These are phyloP conservation scores for Lepilemur ruficaudatus DNA, from an alignment of 2,797 vertebrate genomes.

Conservation along the genomic window DNA sequence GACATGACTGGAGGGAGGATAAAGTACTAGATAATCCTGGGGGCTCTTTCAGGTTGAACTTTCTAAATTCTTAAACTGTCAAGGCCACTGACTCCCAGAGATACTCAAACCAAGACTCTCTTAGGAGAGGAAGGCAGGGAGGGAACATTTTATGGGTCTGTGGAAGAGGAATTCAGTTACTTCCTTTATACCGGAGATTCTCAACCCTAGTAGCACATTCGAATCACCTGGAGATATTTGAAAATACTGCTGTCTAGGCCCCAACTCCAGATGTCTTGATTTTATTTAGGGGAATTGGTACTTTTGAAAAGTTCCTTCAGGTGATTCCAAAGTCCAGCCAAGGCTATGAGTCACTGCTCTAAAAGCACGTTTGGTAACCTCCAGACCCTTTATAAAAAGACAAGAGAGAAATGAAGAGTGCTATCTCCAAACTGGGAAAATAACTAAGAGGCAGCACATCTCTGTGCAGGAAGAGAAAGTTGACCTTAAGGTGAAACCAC, in stretches of 20 bases:
- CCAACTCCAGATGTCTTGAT: neutral
- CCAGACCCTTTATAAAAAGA: neutral
- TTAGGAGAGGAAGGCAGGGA: neutral
- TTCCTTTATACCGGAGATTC: neutral
- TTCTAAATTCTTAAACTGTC: neutral
- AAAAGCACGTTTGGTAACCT: neutral
- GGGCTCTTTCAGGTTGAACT: neutral
- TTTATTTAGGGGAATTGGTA: neutral
- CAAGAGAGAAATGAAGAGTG: neutral
- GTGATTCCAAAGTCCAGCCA: neutral
- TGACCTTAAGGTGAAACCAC: neutral
- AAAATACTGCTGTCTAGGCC: neutral
- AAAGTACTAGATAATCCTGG: neutral
- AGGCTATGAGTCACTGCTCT: neutral
- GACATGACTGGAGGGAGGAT: neutral
- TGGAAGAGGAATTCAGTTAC: neutral
- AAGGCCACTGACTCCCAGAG: neutral
- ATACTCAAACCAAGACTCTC: neutral
- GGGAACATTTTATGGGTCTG: neutral
- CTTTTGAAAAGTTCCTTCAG: neutral
- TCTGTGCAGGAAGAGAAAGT: neutral
- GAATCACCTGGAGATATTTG: neutral
- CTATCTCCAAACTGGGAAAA: neutral
- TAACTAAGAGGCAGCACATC: neutral
- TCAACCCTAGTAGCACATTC: neutral